phyloP scores from a whole-genome alignment of 2,888 invertebrate species.

The Oeneis ivallda region DNA sequence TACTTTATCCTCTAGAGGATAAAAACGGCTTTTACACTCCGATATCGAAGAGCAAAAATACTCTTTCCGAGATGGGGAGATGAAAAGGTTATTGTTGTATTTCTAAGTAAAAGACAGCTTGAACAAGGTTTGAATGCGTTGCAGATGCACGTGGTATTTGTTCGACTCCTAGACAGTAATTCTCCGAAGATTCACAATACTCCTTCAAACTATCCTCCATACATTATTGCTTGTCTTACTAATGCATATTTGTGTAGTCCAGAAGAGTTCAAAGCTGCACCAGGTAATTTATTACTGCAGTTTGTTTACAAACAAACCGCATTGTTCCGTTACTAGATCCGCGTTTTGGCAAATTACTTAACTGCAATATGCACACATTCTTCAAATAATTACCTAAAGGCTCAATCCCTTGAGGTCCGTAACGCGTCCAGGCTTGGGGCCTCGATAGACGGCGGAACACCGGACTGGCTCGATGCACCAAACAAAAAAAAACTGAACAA shows the following conservation, averaged over 20 bases:
- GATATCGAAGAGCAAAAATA: too few relatives aligned
- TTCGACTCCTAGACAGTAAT: constrained; percentile 28
- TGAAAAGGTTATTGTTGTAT: constrained; percentile 10
- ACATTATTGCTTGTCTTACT: not conserved
- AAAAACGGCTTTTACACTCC: too few relatives aligned
- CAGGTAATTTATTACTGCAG: not conserved
- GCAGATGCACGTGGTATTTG: constrained; percentile 36
- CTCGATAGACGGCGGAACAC: constrained; percentile 73
- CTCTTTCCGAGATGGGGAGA: too few relatives aligned
- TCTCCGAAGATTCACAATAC: constrained; percentile 20
- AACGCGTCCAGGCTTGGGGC: constrained; percentile 72
- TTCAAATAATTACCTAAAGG: constrained; percentile 76
- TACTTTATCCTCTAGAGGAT: too few relatives aligned
- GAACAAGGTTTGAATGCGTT: not conserved
- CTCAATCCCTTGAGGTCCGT: constrained; percentile 72
- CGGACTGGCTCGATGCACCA: constrained; percentile 79
- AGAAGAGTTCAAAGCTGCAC: not conserved
- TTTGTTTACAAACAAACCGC: constrained; percentile 40
- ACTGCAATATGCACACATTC: constrained; percentile 38
- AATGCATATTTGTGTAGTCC: not conserved
- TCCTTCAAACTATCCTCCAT: constrained; percentile 12
- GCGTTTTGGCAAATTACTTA: constrained; percentile 21
- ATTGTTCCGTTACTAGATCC: constrained; percentile 23
- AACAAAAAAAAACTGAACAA: constrained; percentile 79
- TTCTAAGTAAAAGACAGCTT: not conserved